A percentile compares a stretch with the other conserved stretches of the same genome.
Conservation (phyloP, 2,888 invertebrate genomes). For the Latrodectus elegans region DNA sequence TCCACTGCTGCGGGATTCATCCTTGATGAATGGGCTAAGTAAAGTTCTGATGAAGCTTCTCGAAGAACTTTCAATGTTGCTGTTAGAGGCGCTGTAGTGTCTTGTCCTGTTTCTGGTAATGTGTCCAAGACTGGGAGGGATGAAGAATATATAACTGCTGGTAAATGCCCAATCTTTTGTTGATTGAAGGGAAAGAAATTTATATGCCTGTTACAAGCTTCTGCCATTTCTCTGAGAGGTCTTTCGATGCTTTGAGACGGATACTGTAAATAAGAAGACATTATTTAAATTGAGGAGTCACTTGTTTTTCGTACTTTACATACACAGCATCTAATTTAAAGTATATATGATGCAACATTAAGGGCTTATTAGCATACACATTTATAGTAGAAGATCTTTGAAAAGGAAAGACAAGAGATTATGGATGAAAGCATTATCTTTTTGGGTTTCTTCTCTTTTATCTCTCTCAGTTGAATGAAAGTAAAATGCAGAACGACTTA, state of each 20-base stretch:
- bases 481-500: too few species aligned
- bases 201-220: slow-evolving; percentile 46
- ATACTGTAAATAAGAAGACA: background rate
- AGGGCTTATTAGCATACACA: too few species aligned
- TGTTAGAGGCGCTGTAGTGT: background rate
- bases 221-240: slow-evolving; percentile 23
- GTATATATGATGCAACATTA: too few species aligned
- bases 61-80: background rate
- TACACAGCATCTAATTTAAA: too few species aligned
- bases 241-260: background rate
- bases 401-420: too few species aligned
- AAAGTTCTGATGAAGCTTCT: slow-evolving; percentile 31
- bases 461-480: too few species aligned
- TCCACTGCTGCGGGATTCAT: slow-evolving; percentile 45
- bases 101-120: background rate
- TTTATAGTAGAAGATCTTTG: too few species aligned
- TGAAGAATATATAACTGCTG: background rate
- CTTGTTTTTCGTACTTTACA: too few species aligned
- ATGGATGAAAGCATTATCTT: too few species aligned
- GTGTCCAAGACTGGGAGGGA: slow-evolving; percentile 13
- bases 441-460: too few species aligned
- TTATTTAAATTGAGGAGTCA: too few species aligned
- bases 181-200: slow-evolving; percentile 43
- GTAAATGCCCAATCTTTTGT: background rate
- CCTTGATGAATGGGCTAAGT: slow-evolving; percentile 26